Evolutionary conservation across 2,113 vertebrate genomes (phyloP).

Genomic region (Pseudorectes ferrugineus): DNA sequence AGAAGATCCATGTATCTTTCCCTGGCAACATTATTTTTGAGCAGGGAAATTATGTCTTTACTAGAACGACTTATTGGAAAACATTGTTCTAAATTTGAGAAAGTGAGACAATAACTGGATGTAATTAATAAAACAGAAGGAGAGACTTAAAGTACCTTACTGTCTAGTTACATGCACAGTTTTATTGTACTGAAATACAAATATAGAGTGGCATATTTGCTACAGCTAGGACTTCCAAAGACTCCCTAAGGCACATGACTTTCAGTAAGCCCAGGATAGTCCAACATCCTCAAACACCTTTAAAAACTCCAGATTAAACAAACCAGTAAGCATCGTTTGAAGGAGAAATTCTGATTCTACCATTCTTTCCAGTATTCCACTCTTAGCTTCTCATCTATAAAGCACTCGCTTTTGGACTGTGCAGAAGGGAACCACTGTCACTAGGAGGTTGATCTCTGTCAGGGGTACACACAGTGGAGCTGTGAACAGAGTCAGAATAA

Average conservation of each 20-base stretch:
- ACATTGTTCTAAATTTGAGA: not conserved
- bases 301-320: not conserved
- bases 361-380: not conserved
- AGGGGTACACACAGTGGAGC: not conserved
- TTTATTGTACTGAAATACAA: not conserved
- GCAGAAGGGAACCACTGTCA: not conserved
- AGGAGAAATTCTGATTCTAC: not conserved
- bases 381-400: not conserved
- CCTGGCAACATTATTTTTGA: not conserved
- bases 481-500: not conserved
- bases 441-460: not conserved
- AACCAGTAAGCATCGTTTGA: not conserved
- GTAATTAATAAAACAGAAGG: not conserved
- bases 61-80: not conserved
- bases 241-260: not conserved
- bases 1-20: not conserved
- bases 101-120: not conserved
- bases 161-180: not conserved
- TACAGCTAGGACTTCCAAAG: not conserved
- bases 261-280: not conserved
- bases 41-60: not conserved
- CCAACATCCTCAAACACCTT: not conserved
- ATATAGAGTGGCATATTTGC: not conserved
- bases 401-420: not conserved
- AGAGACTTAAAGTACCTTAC: not conserved